Conservation (phyloP, 2,888 invertebrate species). For the Norana najaformis region DNA sequence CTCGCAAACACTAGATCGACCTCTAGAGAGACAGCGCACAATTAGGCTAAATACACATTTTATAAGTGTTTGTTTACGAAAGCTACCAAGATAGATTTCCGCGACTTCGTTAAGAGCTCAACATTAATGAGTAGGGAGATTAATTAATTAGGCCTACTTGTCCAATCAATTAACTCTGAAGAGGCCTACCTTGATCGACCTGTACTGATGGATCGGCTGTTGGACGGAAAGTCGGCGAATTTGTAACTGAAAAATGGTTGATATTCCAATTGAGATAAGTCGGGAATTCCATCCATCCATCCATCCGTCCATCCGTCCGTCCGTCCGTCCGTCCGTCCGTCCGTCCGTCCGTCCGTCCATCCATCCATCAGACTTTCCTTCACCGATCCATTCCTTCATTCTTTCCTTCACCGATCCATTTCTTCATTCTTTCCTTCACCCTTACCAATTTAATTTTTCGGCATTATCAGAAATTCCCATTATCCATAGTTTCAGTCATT, state of each 20-base stretch:
- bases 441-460: no score
- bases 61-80: neutral
- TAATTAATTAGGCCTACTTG: neutral
- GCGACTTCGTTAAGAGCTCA: neutral
- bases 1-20: neutral
- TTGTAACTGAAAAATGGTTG: constrained; percentile 23
- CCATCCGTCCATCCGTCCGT: neutral
- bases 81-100: neutral
- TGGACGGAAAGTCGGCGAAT: neutral
- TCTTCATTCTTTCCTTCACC: no score
- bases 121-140: no score
- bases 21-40: neutral
- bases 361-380: no score
- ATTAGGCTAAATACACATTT: neutral
- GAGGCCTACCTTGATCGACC: neutral
- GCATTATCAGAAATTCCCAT: no score
- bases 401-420: no score
- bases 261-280: neutral
- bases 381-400: no score
- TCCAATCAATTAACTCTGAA: neutral
- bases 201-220: neutral
- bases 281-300: neutral
- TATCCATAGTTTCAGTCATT: no score
- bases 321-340: neutral
- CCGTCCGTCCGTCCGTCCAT: neutral